phyloP scores from a whole-genome alignment of 2,888 invertebrate genomes.

The Erebia palarica region DNA sequence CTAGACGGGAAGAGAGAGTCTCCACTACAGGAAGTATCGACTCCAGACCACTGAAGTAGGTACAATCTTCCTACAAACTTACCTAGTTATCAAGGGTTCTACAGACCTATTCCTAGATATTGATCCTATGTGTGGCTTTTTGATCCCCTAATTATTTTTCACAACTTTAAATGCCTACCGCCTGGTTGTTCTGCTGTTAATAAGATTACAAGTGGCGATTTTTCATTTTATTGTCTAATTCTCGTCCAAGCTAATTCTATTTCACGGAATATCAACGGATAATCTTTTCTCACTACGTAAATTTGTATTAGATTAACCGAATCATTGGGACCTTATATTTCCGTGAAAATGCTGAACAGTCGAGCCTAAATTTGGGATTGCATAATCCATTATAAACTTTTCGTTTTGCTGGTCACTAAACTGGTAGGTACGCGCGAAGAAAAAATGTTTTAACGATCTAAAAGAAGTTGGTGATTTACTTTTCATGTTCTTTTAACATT shows the following conservation, averaged over 20 bases:
- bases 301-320: constrained; percentile 21
- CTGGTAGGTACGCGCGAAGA: background rate
- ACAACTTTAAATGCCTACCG: no score
- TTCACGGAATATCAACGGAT: constrained; percentile 37
- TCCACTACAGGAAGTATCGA: no score
- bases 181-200: background rate
- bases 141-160: background rate
- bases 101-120: no score
- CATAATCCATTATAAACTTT: background rate
- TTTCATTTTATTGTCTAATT: constrained; percentile 35
- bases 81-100: no score
- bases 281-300: constrained; percentile 34
- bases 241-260: constrained; percentile 35
- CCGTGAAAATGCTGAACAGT: constrained; percentile 25
- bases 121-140: no score
- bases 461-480: background rate
- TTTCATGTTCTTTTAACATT: no score
- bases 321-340: constrained; percentile 25
- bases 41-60: no score
- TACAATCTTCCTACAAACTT: no score
- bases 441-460: background rate
- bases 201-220: background rate
- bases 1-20: no score
- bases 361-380: background rate
- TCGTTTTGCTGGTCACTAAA: background rate